Base-by-base conservation (phyloP, 2,888 invertebrate genomes). In the Drosophila monieri region DNA sequence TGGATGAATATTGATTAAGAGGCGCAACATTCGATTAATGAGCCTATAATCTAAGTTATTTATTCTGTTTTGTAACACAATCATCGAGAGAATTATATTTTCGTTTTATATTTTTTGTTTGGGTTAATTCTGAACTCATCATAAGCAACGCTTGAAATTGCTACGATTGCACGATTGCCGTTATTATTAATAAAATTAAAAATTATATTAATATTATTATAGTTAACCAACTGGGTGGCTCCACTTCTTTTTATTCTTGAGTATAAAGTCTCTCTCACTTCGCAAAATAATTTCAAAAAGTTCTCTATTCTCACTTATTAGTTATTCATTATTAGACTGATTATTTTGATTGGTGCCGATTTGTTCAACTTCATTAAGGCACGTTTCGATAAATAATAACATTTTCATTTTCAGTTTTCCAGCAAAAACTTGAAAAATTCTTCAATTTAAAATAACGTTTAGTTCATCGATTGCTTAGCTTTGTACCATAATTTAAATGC, bases 401-500 rank as follows among this genome's bases (percentile, higher is more conserved):
- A 73, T 54, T 49, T 54, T 52, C 51, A 39, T 55, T 70, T 62
- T 21, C 52, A 46, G 39, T 58, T 72, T 61, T 14, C 57, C 54
- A 72, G 58, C 39, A 37, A 46, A 72, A 61, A 32, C 21, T 2
- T 9, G 44, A 39, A 12, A 2, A 76, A 86, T 88, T 88, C 88
- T 85, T 88, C 73, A 88, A 85, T 78, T 88, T 75, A 74, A 80
- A 88, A 76, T 64, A 77, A 64, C 35, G 39, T 56, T 44, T 62
- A 39, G 52, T 46, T 21, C 27, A 49, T 55, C 32, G 47, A 18
- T n/a, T 56, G 65, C 62, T 57, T 41, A 67, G 48, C 47, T 83
- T 85, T 85, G 84, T 85, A 85, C 84, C 84, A 85, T 88, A 74
- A 85, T 80, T 85, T 85, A 85, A 85, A 85, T 85, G 84, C 84